A percentile compares a stretch with the other conserved stretches of the same genome.
Evolutionary conservation across 2,113 vertebrate genomes (phyloP).

Genomic region (Tauraco erythrolophus): DNA sequence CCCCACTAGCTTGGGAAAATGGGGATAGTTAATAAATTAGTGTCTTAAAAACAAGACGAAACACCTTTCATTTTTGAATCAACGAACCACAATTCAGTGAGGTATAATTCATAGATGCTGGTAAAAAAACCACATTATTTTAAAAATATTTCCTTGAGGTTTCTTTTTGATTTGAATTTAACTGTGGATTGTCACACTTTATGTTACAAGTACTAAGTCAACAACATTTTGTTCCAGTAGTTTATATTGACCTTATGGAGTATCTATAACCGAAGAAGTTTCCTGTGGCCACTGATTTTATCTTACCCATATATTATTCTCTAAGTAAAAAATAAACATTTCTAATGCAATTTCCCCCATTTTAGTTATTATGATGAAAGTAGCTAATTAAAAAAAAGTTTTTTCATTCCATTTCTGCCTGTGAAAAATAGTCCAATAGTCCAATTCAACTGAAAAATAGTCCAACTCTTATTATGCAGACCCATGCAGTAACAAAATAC

Average conservation of each 20-base stretch:
- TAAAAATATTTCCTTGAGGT: background rate
- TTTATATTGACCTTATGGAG: background rate
- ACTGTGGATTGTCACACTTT: background rate
- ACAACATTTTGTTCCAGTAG: background rate
- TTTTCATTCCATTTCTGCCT: background rate
- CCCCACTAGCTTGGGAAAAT: background rate
- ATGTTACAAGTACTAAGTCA: background rate
- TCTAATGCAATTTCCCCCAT: background rate
- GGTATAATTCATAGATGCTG: background rate
- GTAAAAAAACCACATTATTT: background rate
- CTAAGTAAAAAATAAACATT: background rate
- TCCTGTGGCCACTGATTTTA: background rate
- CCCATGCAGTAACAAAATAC: background rate
- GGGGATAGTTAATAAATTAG: background rate
- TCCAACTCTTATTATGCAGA: background rate
- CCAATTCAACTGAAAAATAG: background rate
- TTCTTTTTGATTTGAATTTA: background rate
- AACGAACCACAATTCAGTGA: background rate
- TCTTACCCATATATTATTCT: background rate
- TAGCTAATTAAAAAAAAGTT: background rate
- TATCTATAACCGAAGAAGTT: background rate
- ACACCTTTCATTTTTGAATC: background rate
- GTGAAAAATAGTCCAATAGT: no score
- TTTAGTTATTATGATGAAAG: background rate
- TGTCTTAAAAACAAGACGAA: background rate